Evolutionary conservation across 2,797 vertebrate species (phyloP), one percentile per base, ranked within the genome.

Genomic region (Pristis pectinata): DNA sequence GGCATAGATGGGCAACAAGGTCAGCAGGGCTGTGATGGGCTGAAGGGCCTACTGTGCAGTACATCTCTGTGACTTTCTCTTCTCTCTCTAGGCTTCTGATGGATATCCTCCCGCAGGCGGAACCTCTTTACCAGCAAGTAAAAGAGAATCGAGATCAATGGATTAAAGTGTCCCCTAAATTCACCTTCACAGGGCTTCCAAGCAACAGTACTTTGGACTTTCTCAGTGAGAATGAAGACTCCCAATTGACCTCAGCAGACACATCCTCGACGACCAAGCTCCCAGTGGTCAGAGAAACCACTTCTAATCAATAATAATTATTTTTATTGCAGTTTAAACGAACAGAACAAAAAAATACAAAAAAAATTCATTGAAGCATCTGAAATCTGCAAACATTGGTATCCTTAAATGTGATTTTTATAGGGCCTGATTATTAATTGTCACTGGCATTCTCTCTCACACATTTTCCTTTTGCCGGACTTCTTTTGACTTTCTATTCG

Each of bases 161-260:
- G 99, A 98, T 98, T 95, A 99, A 98, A 96, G 98, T 99, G 79
- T 99, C 99, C 24, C 98, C 99, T 97, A 99, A 99, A 95, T 99
- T 99, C 98, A 99, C 98, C 96, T 98, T 99, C 96, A 97, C 99
- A 0, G 99, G 99, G 22, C 96, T 99, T 96, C 99, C 99, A 2
- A 99, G 99, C 96, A 98, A 99, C 98, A 99, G 99, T 97, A 99
- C 98, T 2, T 96, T 99, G 96, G 99, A 99, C 97, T 99, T 99
- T 95, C 96, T 99, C 96, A 98, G 99, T 27, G 98, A 99, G 95
- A 98, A 99, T 94, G 99, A 98, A 0, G 98, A 98, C 96, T 97
- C 98, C 53, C 97, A 98, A 77, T 97, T 97, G 95, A 96, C 96
- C 2, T 97, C 98, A 96, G 97, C 97, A 0, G 97, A 95, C 10